Percentiles rank a stretch among this genome's conserved stretches.
Evolutionary conservation across 2,113 vertebrate species (phyloP).

Genomic region (Caracal caracal): DNA sequence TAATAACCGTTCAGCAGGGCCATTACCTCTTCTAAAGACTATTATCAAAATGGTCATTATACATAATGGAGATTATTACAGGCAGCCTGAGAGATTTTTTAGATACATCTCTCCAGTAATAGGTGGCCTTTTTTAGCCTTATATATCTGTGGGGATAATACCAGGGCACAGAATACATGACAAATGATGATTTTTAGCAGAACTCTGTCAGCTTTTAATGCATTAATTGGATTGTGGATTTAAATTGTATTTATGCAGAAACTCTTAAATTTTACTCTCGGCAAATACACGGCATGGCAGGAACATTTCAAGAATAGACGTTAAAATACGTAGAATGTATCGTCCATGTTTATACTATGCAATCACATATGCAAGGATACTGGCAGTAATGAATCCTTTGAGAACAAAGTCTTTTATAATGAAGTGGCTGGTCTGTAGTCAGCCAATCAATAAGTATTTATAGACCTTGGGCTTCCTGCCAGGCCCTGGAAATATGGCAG

Average conservation of each 20-base stretch:
- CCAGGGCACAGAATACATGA: conserved; percentile 77
- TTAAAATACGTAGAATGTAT: conserved; percentile 47
- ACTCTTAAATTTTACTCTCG: conserved; percentile 73
- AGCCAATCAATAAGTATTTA: conserved; percentile 68
- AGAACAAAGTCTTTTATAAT: conserved; percentile 61
- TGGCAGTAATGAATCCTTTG: conserved; percentile 59
- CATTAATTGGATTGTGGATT: conserved; percentile 80
- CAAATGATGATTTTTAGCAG: conserved; percentile 83
- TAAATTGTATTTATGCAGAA: conserved; percentile 83
- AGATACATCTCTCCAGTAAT: conserved; percentile 90
- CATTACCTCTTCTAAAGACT: conserved; percentile 92
- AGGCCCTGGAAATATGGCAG: conserved; percentile 17
- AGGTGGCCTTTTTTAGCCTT: conserved; percentile 88
- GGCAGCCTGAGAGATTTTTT: conserved; percentile 91
- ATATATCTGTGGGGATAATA: conserved; percentile 83
- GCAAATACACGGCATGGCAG: neutral
- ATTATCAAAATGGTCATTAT: conserved; percentile 93
- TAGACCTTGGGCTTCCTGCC: conserved; percentile 52
- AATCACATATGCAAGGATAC: conserved; percentile 39
- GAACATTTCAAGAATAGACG: conserved; percentile 51
- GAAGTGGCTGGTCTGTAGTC: conserved; percentile 66
- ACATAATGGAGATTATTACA: conserved; percentile 94
- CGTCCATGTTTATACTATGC: conserved; percentile 28
- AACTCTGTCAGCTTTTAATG: conserved; percentile 82
- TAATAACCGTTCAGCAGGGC: conserved; percentile 90